These are phyloP conservation scores for Carabus problematicus DNA, from an alignment of 2,888 invertebrate genomes.

Conservation along the genomic window DNA sequence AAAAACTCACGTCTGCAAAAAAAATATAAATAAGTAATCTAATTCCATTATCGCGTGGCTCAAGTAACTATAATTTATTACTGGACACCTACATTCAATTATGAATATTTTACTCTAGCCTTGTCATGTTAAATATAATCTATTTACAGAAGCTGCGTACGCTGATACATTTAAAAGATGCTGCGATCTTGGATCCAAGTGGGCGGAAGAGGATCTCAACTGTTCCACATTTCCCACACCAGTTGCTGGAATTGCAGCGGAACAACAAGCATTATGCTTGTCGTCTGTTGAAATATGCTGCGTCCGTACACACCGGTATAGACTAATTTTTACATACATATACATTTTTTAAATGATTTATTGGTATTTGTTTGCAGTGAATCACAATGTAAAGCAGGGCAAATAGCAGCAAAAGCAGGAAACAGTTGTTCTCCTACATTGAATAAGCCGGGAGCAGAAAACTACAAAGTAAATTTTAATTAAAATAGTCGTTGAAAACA, in stretches of 20 bases:
- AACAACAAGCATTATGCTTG: slow-evolving; percentile 68
- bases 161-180: slow-evolving; percentile 53
- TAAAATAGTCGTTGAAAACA: neutral
- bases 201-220: slow-evolving; percentile 52
- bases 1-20: too few species aligned
- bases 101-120: too few species aligned
- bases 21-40: too few species aligned
- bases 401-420: slow-evolving; percentile 61
- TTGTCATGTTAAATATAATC: neutral
- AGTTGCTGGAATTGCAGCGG: slow-evolving; percentile 62
- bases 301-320: slow-evolving; percentile 61
- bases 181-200: slow-evolving; percentile 55
- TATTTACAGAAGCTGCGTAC: slow-evolving; percentile 31
- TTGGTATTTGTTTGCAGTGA: slow-evolving; percentile 56
- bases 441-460: slow-evolving; percentile 37
- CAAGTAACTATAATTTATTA: too few species aligned
- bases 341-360: neutral
- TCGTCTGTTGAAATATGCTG: slow-evolving; percentile 73
- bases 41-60: too few species aligned
- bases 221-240: slow-evolving; percentile 56
- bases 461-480: slow-evolving; percentile 45
- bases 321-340: neutral
- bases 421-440: slow-evolving; percentile 52
- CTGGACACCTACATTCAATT: too few species aligned
- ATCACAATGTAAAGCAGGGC: slow-evolving; percentile 62